Evolutionary conservation across 2,113 vertebrate genomes (phyloP).

Genomic region (Dolichallabes microphthalmus): DNA sequence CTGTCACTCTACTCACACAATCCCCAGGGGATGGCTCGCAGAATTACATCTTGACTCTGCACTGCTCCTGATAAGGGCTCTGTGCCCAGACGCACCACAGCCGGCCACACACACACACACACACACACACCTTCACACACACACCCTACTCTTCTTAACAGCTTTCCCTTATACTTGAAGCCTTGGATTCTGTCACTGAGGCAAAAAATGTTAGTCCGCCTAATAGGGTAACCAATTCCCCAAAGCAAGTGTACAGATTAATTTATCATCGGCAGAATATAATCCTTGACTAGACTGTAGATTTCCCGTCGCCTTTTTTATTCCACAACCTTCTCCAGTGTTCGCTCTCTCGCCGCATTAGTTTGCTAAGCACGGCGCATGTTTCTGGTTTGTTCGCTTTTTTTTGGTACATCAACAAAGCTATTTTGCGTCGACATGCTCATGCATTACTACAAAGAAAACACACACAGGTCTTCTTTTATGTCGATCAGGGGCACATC

Average conservation of each 20-base stretch:
- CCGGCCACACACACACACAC: constrained; percentile 48
- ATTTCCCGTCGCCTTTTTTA: constrained; percentile 29
- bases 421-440: constrained; percentile 22
- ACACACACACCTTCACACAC: constrained; percentile 34
- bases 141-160: neutral
- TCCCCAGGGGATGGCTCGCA: constrained; percentile 39
- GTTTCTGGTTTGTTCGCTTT: constrained; percentile 7
- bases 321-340: constrained; percentile 39
- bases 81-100: constrained; percentile 41
- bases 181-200: constrained; percentile 20
- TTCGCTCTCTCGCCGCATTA: constrained; percentile 27
- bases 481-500: constrained; percentile 5
- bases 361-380: constrained; percentile 5
- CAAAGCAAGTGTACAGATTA: constrained; percentile 34
- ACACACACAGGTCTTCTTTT: neutral
- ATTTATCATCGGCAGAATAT: constrained; percentile 53
- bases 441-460: neutral
- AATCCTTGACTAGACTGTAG: constrained; percentile 39
- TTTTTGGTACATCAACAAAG: constrained; percentile 27
- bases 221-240: constrained; percentile 49
- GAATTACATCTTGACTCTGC: constrained; percentile 57
- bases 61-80: constrained; percentile 52
- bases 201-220: constrained; percentile 40
- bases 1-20: constrained; percentile 52
- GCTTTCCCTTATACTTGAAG: constrained; percentile 23